A percentile compares a stretch with the other conserved stretches of the same genome.
Conservation (phyloP, 92 coral and sea anemone species). For the Porites evermanni region DNA sequence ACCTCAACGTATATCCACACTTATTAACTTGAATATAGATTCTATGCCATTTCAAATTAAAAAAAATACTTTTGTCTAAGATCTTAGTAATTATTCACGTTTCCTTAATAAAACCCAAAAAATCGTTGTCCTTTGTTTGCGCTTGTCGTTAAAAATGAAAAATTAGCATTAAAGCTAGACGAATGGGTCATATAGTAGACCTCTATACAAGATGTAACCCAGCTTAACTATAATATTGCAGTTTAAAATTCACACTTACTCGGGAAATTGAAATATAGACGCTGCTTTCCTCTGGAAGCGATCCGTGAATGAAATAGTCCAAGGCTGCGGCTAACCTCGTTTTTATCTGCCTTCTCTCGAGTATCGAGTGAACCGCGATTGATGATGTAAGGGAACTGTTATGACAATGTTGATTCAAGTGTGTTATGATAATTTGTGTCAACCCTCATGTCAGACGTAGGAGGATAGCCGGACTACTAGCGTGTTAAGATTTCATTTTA, state of each 20-base stretch:
- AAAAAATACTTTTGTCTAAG: not conserved
- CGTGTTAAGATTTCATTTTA: not conserved
- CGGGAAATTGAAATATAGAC: not conserved
- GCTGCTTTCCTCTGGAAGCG: not conserved
- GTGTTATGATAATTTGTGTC: constrained; percentile 19
- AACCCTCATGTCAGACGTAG: constrained; percentile 21
- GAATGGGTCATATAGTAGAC: not conserved
- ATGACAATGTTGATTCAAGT: constrained; percentile 21
- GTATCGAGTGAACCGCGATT: not conserved
- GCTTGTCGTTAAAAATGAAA: not conserved
- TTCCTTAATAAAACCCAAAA: not conserved
- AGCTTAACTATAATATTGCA: not conserved
- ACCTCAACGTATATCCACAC: not conserved
- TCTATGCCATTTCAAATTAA: not conserved
- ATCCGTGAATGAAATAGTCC: not conserved
- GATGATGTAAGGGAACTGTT: constrained; percentile 36
- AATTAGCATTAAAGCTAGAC: constrained; percentile 42
- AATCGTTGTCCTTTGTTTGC: constrained; percentile 11
- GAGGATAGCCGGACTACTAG: not conserved
- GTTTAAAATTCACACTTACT: constrained; percentile 4
- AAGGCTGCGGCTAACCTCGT: not conserved
- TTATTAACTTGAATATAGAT: not conserved
- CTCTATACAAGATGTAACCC: not conserved
- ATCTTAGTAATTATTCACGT: not conserved
- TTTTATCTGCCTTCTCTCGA: not conserved